Evolutionary conservation across 2,113 vertebrate genomes (phyloP).

Genomic region (Phodopus roborovskii): DNA sequence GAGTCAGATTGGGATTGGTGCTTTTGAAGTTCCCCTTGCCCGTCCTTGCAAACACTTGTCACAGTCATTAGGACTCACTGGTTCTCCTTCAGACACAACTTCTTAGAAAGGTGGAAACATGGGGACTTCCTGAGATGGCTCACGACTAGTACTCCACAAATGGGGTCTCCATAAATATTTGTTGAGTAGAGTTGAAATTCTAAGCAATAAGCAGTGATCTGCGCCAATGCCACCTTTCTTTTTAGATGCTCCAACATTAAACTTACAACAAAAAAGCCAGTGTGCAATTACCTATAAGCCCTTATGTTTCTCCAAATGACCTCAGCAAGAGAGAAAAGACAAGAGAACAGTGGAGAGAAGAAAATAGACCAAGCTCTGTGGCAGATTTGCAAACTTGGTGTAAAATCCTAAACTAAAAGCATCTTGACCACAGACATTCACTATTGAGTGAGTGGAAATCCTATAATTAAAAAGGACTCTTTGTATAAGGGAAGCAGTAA

Average conservation of each 20-base stretch:
- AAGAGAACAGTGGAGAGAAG: background rate
- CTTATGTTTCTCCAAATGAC: constrained; percentile 55
- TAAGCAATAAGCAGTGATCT: constrained; percentile 52
- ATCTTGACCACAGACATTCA: constrained; percentile 38
- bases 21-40: background rate
- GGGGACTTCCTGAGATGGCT: background rate
- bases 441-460: constrained; percentile 57
- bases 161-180: constrained; percentile 34
- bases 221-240: constrained; percentile 13
- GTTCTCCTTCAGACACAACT: background rate
- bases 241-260: constrained; percentile 40
- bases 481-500: constrained; percentile 56
- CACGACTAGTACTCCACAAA: background rate
- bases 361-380: constrained; percentile 44
- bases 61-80: background rate
- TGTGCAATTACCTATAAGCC: constrained; percentile 1
- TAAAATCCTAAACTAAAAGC: constrained; percentile 56
- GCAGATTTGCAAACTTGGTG: constrained; percentile 46
- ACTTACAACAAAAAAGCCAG: constrained; percentile 19
- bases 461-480: constrained; percentile 65
- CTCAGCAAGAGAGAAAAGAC: constrained; percentile 48
- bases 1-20: background rate
- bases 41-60: background rate
- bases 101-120: background rate
- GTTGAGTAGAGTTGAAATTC: constrained; percentile 28